Evolutionary conservation across 2,113 vertebrate species (phyloP).

Genomic region (Eleginops maclovinus): DNA sequence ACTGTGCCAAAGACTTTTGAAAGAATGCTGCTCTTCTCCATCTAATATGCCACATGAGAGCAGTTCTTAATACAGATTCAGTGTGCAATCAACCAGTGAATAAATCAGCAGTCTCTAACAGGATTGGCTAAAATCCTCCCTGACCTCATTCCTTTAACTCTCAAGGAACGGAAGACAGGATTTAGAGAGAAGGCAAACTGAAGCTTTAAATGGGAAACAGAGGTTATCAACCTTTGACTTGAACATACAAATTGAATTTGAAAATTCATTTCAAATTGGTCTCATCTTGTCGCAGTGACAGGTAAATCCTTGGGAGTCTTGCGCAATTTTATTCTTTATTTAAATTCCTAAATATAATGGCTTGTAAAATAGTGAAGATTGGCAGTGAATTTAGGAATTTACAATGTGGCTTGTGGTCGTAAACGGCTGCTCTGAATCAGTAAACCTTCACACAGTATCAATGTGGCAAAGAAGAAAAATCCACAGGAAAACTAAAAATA

Average conservation of each 20-base stretch:
- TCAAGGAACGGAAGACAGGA: slow-evolving; percentile 12
- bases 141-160: slow-evolving; percentile 70
- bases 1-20: slow-evolving; percentile 22
- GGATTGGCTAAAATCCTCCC: slow-evolving; percentile 59
- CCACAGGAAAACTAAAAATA: background rate
- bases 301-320: background rate
- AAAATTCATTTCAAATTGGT: too few species aligned
- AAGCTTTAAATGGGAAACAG: background rate
- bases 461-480: background rate
- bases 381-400: slow-evolving; percentile 36
- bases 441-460: background rate
- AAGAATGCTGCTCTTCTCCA: slow-evolving; percentile 22
- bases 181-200: slow-evolving; percentile 18
- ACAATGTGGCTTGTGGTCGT: slow-evolving; percentile 8
- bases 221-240: background rate
- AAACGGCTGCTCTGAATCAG: slow-evolving; percentile 1
- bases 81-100: slow-evolving; percentile 52
- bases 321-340: background rate
- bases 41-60: slow-evolving; percentile 24
- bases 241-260: too few species aligned
- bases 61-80: slow-evolving; percentile 16
- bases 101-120: slow-evolving; percentile 53
- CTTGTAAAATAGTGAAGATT: slow-evolving; percentile 31
- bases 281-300: background rate
- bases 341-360: slow-evolving; percentile 30